Evolutionary conservation across 2,797 vertebrate genomes (phyloP), one percentile per base, ranked within the genome.

Genomic region (Argentina silus): DNA sequence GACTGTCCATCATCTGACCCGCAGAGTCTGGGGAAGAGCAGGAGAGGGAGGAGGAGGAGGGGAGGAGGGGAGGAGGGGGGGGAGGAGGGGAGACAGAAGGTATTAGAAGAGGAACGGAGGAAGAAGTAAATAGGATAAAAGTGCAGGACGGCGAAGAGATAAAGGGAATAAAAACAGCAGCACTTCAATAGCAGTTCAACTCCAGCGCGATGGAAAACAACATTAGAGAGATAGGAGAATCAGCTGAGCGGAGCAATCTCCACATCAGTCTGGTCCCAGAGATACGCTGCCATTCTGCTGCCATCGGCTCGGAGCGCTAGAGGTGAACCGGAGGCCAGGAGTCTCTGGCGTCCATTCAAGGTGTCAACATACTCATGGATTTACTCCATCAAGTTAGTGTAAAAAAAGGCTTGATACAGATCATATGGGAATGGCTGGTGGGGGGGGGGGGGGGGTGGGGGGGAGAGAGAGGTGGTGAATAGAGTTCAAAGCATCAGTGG

Each of bases 1-100:
- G 78, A 59, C 90, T 86, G 55, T 89, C 88, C 82, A 90, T 89
- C 85, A 95, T 91, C 67, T 92, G 91, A 48, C 94, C 93, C 0
- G 88, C 76, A 14, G 91, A 91, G 76, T 94, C 93, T 95, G 60
- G 65, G 2, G 27, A 47, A 55, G 4, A 14, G 48, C 60, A 62
- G 36, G 15, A 77, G 42, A 67, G 1, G 19, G 67, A 21, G 43
- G 59, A 27, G 65, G 10, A 36, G 12, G 4, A 19, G 36, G 74
- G 14, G 36, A 27, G 6, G 6, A 27, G 15, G 3, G 63, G 0
- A 15, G 1, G 15, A 19, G 43, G 6, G 12, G 50, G 50, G 50
- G 12, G 15, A 23, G 21, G 43, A 21, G 4, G 21, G 10, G 15
- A 43, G 42, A 42, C 8, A 36, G 1, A 36, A 36, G 27, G 47